These are phyloP conservation scores for Stichopus chloronotus DNA, from an alignment of 35 echinoderm and acorn worm species.

Conservation along the genomic window DNA sequence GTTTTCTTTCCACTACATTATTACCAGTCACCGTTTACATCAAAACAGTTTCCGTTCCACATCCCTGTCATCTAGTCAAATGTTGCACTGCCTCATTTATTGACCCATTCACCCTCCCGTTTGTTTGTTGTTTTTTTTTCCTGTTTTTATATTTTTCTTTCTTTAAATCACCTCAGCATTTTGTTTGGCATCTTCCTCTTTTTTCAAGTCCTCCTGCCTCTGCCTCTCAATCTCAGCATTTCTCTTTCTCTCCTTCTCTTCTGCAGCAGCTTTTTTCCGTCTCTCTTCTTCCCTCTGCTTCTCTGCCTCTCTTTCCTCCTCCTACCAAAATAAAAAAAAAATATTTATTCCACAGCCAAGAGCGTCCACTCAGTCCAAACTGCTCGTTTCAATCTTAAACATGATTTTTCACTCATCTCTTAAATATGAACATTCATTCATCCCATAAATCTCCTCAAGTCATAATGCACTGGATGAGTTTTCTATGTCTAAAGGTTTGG, in stretches of 20 bases:
- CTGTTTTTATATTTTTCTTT: background rate
- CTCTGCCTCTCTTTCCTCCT: constrained; percentile 15
- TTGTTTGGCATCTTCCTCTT: constrained; percentile 15
- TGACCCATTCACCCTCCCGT: background rate
- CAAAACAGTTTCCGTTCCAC: too few relatives aligned
- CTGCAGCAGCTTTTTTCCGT: constrained; percentile 1
- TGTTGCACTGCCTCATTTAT: too few relatives aligned
- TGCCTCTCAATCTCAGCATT: constrained; percentile 57
- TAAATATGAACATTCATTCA: too few relatives aligned
- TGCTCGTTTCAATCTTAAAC: too few relatives aligned
- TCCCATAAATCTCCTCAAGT: too few relatives aligned
- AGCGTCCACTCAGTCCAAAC: too few relatives aligned
- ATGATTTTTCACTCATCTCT: too few relatives aligned
- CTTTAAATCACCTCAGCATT: background rate
- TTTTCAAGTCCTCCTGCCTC: constrained; percentile 22
- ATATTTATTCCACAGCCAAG: background rate
- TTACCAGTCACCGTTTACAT: too few relatives aligned
- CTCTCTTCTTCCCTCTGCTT: constrained; percentile 23
- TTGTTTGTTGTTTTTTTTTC: background rate
- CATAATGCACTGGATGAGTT: too few relatives aligned
- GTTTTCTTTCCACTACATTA: too few relatives aligned
- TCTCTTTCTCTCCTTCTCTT: constrained; percentile 53
- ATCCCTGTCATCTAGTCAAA: too few relatives aligned
- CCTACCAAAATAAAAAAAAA: background rate
- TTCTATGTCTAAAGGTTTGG: too few relatives aligned